phyloP scores from a whole-genome alignment of 2,797 vertebrate genomes.

The Sorex maritimensis region DNA sequence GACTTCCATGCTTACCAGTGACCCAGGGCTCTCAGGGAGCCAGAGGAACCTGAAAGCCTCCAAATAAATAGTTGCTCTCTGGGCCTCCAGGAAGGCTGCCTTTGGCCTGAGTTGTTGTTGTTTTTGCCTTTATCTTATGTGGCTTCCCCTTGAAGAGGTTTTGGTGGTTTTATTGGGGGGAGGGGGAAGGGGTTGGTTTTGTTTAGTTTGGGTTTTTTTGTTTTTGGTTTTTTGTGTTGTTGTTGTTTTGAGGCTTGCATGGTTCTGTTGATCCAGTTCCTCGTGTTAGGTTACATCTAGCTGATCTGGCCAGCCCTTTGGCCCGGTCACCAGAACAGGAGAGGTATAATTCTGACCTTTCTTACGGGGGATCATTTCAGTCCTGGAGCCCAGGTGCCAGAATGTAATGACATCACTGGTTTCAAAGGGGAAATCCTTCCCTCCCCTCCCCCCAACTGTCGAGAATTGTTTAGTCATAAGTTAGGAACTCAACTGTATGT shows the following conservation, averaged over 20 bases:
- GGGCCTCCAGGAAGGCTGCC: slow-evolving; percentile 11
- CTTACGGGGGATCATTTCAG: not conserved
- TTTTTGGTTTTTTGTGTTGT: not conserved
- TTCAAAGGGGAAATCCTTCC: not conserved
- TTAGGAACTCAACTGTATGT: not conserved
- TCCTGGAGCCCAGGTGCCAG: not conserved
- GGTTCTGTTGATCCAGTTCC: not conserved
- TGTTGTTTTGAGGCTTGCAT: not conserved
- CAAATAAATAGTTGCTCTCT: not conserved
- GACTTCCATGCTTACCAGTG: slow-evolving; percentile 80
- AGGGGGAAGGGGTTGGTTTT: not conserved
- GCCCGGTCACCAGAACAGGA: slow-evolving; percentile 14
- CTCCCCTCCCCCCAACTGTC: not conserved
- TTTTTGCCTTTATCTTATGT: not conserved
- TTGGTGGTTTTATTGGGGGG: not conserved
- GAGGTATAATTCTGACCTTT: not conserved
- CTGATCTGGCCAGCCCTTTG: not conserved
- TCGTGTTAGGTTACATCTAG: not conserved
- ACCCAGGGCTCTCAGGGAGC: slow-evolving; percentile 53
- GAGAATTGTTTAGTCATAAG: not conserved
- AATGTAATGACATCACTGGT: not conserved
- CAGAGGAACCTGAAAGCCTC: not conserved
- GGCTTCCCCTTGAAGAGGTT: slow-evolving; percentile 1
- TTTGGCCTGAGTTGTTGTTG: not conserved
- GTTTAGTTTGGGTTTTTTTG: too few species aligned